Evolutionary conservation across 1,140 invertebrate genomes (phyloP).

Genomic region (Eriosoma lanigerum): DNA sequence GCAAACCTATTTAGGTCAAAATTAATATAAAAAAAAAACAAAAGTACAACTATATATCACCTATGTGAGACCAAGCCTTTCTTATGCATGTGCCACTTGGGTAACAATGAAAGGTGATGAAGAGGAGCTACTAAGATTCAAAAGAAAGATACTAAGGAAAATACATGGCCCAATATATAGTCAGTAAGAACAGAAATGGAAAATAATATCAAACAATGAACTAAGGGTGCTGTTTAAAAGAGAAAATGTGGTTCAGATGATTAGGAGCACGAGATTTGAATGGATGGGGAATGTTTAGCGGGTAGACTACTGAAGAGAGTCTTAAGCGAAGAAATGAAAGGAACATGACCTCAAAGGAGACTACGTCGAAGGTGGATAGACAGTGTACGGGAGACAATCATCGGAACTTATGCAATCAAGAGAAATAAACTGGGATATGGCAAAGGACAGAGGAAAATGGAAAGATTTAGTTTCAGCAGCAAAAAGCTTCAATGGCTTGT

Average conservation of each 20-base stretch:
- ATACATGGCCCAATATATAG: slow-evolving; percentile 2
- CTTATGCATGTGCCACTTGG: not conserved
- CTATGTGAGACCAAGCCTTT: not conserved
- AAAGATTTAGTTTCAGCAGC: not conserved
- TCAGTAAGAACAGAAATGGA: not conserved
- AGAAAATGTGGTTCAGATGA: not conserved
- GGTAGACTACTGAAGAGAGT: not conserved
- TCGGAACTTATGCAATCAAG: not conserved
- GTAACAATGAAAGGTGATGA: not conserved
- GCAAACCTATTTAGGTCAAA: not conserved
- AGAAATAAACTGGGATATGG: not conserved
- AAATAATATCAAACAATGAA: slow-evolving; percentile 5
- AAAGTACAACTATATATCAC: not conserved
- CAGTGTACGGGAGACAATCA: not conserved
- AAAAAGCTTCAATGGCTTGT: not conserved
- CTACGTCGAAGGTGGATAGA: not conserved
- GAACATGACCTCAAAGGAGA: not conserved
- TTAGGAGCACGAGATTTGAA: not conserved
- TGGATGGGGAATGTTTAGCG: not conserved
- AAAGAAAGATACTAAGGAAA: not conserved
- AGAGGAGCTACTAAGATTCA: not conserved
- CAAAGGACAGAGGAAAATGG: not conserved
- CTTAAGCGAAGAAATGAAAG: not conserved
- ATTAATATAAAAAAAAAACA: not conserved
- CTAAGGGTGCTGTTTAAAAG: not conserved